Conservation (phyloP, 2,113 vertebrate species). For the Speoplatyrhinus poulsoni region DNA sequence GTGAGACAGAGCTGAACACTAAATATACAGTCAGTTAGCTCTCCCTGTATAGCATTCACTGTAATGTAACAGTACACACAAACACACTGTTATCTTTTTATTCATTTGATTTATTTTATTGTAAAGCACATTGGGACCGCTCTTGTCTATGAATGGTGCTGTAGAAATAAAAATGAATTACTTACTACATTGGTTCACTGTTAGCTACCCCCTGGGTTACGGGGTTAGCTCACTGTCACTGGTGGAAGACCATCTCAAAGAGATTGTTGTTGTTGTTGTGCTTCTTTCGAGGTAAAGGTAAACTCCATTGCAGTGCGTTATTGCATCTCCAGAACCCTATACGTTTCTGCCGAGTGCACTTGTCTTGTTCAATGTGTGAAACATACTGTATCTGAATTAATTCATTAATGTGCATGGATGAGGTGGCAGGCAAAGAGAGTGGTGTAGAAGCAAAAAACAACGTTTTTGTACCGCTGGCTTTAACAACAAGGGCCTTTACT, state of each 20-base stretch:
- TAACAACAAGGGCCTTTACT: too few relatives aligned
- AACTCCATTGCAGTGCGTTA: too few relatives aligned
- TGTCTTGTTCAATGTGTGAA: neutral
- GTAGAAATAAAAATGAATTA: slow-evolving; percentile 35
- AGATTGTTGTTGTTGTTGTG: neutral
- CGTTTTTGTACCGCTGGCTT: too few relatives aligned
- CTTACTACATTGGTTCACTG: slow-evolving; percentile 42
- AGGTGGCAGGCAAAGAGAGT: too few relatives aligned
- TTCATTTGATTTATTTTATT: too few relatives aligned
- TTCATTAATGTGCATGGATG: too few relatives aligned
- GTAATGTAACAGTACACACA: too few relatives aligned
- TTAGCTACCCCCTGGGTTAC: slow-evolving; percentile 39
- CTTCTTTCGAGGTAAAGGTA: too few relatives aligned
- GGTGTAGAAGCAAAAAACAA: too few relatives aligned
- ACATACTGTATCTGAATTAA: neutral
- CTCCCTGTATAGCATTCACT: slow-evolving; percentile 30
- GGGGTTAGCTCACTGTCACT: slow-evolving; percentile 7
- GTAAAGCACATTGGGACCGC: too few relatives aligned
- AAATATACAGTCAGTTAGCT: slow-evolving; percentile 70
- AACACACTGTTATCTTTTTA: too few relatives aligned
- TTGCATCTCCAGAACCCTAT: too few relatives aligned
- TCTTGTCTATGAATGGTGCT: slow-evolving; percentile 4
- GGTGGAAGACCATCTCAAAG: neutral
- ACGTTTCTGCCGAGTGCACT: neutral
- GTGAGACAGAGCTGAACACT: slow-evolving; percentile 52